Conservation (phyloP, 2,113 vertebrate genomes). For the Atractosteus spatula region DNA sequence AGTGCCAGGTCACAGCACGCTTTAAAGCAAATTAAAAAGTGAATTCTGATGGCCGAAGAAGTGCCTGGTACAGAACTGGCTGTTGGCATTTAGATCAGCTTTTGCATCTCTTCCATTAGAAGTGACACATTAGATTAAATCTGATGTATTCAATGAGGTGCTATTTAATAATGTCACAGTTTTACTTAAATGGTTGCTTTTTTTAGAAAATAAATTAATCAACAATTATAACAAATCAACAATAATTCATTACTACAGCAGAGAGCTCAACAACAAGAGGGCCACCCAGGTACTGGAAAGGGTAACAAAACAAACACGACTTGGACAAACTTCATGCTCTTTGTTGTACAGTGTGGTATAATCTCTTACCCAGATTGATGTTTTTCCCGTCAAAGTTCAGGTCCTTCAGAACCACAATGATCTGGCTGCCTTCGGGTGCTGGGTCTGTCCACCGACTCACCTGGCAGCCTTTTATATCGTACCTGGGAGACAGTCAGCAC, state of each 20-base stretch:
- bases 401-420: constrained; percentile 83
- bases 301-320: background rate
- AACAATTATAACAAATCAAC: no score
- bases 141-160: no score
- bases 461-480: constrained; percentile 85
- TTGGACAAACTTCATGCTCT: background rate
- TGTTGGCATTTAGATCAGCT: no score
- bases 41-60: no score
- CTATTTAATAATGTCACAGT: no score
- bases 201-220: no score
- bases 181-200: no score
- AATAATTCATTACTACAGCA: background rate
- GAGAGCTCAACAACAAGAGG: background rate
- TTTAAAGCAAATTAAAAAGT: no score
- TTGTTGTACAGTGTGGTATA: background rate
- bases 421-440: constrained; percentile 58
- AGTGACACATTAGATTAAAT: no score
- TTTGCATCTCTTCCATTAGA: no score
- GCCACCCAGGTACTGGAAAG: background rate
- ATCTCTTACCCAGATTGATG: constrained; percentile 71
- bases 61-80: no score
- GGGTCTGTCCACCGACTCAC: constrained; percentile 80
- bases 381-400: constrained; percentile 79
- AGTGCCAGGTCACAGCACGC: no score
- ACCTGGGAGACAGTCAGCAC: constrained; percentile 53